Percentiles rank a stretch among this genome's conserved stretches.
phyloP scores from a whole-genome alignment of 2,113 vertebrate species.

The Myanophis thanlyinensis region DNA sequence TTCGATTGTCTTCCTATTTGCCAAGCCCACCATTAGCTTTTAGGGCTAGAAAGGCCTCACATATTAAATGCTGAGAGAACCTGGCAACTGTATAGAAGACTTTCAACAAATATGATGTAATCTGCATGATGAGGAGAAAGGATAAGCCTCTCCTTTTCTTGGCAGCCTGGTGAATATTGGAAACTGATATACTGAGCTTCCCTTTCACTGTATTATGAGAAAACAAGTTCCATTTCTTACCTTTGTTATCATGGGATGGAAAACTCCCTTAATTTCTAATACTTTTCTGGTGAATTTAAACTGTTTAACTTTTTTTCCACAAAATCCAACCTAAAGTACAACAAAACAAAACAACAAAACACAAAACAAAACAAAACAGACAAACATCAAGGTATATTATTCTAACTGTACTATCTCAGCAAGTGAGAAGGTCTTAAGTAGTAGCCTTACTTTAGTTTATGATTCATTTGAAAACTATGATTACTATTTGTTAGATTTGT shows the following conservation, averaged over 20 bases:
- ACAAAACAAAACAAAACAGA: neutral
- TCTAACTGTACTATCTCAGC: neutral
- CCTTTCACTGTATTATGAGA: neutral
- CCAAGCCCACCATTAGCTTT: neutral
- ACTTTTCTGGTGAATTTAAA: neutral
- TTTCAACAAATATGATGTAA: neutral
- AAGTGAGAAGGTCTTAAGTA: neutral
- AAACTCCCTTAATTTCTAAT: neutral
- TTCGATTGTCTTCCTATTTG: neutral
- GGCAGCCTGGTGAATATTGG: neutral
- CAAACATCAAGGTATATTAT: neutral
- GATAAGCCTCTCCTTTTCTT: neutral
- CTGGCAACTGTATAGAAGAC: neutral
- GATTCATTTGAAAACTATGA: too few relatives aligned
- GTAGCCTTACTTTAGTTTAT: too few relatives aligned
- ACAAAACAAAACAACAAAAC: too few relatives aligned
- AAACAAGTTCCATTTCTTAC: neutral
- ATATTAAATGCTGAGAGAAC: neutral
- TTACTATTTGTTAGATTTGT: too few relatives aligned
- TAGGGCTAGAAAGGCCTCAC: neutral
- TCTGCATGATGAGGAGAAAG: neutral
- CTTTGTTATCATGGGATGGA: neutral
- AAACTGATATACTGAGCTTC: neutral
- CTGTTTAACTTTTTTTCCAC: neutral
- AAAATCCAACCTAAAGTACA: neutral